Evolutionary conservation across 2,888 invertebrate species (phyloP), one percentile per base, ranked within the genome.

Genomic region (Euplagia quadripunctaria): DNA sequence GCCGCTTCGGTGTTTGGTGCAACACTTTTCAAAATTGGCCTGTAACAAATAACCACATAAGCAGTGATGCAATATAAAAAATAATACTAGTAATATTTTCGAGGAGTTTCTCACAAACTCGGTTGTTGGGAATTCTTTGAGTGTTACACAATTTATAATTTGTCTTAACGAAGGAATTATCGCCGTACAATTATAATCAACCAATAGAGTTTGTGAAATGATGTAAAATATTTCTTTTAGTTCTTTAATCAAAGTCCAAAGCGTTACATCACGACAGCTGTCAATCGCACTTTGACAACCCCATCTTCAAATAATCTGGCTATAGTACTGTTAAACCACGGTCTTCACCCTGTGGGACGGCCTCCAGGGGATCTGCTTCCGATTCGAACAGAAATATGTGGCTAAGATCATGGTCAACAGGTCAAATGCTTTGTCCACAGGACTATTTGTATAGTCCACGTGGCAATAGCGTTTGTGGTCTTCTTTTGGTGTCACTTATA

Each of bases 111-210:
- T 16, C 8, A 14, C 6, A 43, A 41, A 61, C 4, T 20, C 14
- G 51, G 61, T 51, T 63, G 17, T 49, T 31, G 46, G 61, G 75
- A 64, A 72, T 68, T 75, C 75, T 68, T 74, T 46, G 72, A 75
- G 68, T 9, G 31, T 79, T 81, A 31, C 63, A 66, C 64, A 79
- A 82, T 16, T 31, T 43, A 31, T 41, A 42, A 51, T 41, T 16
- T 65, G 55, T 66, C n/a, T 49, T 61, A 12, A 46, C 65, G 43
- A 71, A 71, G 71, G 61, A 51, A 31, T 66, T 51, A 20, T 46
- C 31, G 55, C 42, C 55, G 55, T 55, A 55, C 46, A 58, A 64
- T 71, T 17, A 71, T 49, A 58, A 8, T 52, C 41, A 31, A 14
- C 8, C 46, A 66, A 66, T 31, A 51, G 7, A 31, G n/a, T 66